Evolutionary conservation across 2,113 vertebrate genomes (phyloP).

Genomic region (Nothoprocta pentlandii): DNA sequence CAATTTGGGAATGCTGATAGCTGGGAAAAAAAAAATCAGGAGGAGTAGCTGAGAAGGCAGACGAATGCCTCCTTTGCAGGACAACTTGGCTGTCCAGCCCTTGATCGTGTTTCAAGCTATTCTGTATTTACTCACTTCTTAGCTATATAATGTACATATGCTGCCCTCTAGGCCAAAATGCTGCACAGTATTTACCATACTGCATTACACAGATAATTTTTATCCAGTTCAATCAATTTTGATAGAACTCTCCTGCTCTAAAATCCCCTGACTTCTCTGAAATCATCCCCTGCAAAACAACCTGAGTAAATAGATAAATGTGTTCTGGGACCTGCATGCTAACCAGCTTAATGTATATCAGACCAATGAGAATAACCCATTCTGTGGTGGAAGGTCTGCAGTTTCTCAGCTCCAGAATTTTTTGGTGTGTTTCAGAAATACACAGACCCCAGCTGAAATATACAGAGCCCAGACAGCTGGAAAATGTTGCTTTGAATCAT

Average conservation of each 20-base stretch:
- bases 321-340: neutral
- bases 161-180: constrained; percentile 68
- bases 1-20: neutral
- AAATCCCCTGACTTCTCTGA: constrained; percentile 36
- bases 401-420: neutral
- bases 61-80: neutral
- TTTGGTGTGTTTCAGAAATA: neutral
- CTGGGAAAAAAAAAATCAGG: fast-evolving
- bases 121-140: neutral
- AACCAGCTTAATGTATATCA: neutral
- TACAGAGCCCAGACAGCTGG: neutral
- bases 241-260: neutral
- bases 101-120: neutral
- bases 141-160: constrained; percentile 53
- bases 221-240: neutral
- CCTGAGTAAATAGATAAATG: constrained; percentile 7
- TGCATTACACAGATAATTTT: neutral
- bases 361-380: constrained; percentile 5
- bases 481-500: constrained; percentile 43
- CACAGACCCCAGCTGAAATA: neutral
- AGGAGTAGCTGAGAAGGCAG: neutral
- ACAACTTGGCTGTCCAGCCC: neutral
- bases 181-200: neutral
- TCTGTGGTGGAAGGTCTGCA: constrained; percentile 13
- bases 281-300: constrained; percentile 7